These are phyloP conservation scores for Phalera bucephala DNA, from an alignment of 2,888 invertebrate species.

Conservation along the genomic window DNA sequence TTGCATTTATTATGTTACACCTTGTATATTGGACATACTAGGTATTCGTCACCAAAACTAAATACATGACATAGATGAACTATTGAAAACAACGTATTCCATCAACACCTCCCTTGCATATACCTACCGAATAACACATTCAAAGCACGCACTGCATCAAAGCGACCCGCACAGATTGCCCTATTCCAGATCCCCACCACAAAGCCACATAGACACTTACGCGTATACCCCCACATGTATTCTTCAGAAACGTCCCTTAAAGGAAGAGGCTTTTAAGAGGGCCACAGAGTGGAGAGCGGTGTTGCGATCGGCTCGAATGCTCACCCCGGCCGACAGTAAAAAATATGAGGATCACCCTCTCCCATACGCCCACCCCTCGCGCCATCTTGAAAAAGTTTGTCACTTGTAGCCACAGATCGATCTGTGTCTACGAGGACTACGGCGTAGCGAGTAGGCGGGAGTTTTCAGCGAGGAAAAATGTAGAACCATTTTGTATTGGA, in stretches of 20 bases:
- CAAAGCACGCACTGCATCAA: slow-evolving; percentile 32
- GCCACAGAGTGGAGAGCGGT: slow-evolving; percentile 78
- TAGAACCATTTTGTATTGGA: too few relatives aligned
- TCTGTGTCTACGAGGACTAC: slow-evolving; percentile 70
- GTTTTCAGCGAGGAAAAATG: slow-evolving; percentile 11
- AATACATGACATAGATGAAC: too few relatives aligned
- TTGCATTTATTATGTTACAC: too few relatives aligned
- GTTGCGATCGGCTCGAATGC: slow-evolving; percentile 81
- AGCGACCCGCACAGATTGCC: slow-evolving; percentile 42
- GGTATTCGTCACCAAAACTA: too few relatives aligned
- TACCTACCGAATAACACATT: slow-evolving; percentile 19
- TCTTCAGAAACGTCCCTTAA: slow-evolving; percentile 62
- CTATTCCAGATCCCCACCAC: slow-evolving; percentile 48
- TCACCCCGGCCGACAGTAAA: slow-evolving; percentile 82
- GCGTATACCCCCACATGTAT: slow-evolving; percentile 59
- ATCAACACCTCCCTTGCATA: neutral
- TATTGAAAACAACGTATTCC: too few relatives aligned
- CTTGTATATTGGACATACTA: too few relatives aligned
- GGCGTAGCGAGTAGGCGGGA: slow-evolving; percentile 47
- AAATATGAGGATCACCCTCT: slow-evolving; percentile 78
- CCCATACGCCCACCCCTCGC: slow-evolving; percentile 41
- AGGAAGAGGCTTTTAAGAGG: slow-evolving; percentile 76
- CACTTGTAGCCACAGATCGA: slow-evolving; percentile 80
- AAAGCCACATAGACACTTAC: slow-evolving; percentile 62
- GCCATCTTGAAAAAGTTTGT: slow-evolving; percentile 82